Percentiles rank a stretch among this genome's conserved stretches.
These are phyloP conservation scores for Macquaria australasica DNA, from an alignment of 2,113 vertebrate species.

Conservation along the genomic window DNA sequence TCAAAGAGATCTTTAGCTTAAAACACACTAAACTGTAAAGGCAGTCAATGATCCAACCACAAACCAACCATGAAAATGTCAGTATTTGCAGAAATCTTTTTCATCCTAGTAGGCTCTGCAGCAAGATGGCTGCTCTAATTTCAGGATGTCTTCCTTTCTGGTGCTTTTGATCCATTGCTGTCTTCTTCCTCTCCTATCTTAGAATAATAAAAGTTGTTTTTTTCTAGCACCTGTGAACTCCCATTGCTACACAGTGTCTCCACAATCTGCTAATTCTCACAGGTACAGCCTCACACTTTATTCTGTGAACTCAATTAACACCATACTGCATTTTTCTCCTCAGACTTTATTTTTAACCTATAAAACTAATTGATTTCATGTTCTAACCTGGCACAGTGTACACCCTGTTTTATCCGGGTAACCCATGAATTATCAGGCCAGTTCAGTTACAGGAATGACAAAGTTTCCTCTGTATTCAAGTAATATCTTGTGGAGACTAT, in stretches of 20 bases:
- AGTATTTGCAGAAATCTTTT: neutral
- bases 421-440: constrained; percentile 56
- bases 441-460: constrained; percentile 41
- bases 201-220: constrained; percentile 51
- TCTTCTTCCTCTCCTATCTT: constrained; percentile 34
- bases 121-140: constrained; percentile 19
- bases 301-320: constrained; percentile 88
- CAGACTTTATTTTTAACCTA: constrained; percentile 80
- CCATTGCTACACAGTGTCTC: constrained; percentile 57
- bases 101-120: neutral
- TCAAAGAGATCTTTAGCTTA: neutral
- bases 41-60: neutral
- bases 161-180: constrained; percentile 1
- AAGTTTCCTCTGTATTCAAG: constrained; percentile 32
- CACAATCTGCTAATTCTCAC: constrained; percentile 80
- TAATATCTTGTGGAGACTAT: constrained; percentile 40
- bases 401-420: constrained; percentile 54
- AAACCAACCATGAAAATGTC: neutral
- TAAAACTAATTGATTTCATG: constrained; percentile 78
- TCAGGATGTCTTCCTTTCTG: constrained; percentile 5
- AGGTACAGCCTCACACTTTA: constrained; percentile 81
- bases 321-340: constrained; percentile 71
- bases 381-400: constrained; percentile 58
- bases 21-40: neutral
- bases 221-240: constrained; percentile 63